Evolutionary conservation across 2,797 vertebrate genomes (phyloP).

Genomic region (Crenichthys baileyi): DNA sequence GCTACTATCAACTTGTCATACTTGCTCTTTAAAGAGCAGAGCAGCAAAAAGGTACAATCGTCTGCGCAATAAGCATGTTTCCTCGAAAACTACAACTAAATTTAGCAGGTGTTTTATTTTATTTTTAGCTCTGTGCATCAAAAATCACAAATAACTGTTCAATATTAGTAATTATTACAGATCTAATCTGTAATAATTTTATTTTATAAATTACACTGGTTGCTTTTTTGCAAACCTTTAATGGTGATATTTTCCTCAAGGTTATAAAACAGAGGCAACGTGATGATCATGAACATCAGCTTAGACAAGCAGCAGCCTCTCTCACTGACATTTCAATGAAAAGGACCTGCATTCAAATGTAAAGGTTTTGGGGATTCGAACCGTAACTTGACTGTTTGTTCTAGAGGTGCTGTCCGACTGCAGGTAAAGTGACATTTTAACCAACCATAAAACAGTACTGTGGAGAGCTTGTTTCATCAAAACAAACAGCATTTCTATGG

Average conservation of each 20-base stretch:
- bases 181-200: not conserved
- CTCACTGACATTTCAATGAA: constrained; percentile 49
- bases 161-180: not conserved
- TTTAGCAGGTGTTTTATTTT: not conserved
- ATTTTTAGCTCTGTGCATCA: not conserved
- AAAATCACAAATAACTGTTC: not conserved
- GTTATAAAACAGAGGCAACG: not conserved
- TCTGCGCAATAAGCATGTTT: too few relatives aligned
- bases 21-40: too few relatives aligned
- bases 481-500: constrained; percentile 6
- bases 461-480: constrained; percentile 6
- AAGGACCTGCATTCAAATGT: constrained; percentile 58
- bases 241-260: too few relatives aligned
- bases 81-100: not conserved
- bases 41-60: too few relatives aligned
- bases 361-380: constrained; percentile 58
- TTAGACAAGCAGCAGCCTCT: constrained; percentile 44
- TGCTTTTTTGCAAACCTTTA: too few relatives aligned
- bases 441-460: constrained; percentile 8
- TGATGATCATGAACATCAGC: not conserved
- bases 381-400: constrained; percentile 67
- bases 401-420: constrained; percentile 57
- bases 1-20: not conserved
- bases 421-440: constrained; percentile 10
- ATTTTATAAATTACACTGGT: too few relatives aligned